Base-by-base conservation (phyloP, 2,888 invertebrate species). In the Pyrocoelia pectoralis region DNA sequence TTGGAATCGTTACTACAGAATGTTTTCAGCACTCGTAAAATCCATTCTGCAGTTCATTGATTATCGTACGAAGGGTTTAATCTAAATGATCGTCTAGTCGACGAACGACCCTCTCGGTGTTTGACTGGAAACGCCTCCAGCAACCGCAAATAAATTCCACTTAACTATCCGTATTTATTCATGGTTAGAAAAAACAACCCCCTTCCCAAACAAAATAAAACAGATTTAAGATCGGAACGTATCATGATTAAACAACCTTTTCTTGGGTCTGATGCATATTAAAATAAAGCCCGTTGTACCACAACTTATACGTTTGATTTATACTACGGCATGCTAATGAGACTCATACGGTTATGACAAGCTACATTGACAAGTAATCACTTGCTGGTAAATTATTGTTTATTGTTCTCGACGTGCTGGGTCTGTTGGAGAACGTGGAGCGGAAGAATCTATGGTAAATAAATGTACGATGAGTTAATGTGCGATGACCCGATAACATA, bases 381-480 rank as follows among this genome's bases (percentile, higher is more conserved):
- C 68, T 68, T 65, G 61, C 61, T 60, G 56, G 63, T 70, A 65
- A 70, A 70, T 68, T 70, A 70, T 68, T 65, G 70, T 70, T 70
- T 70, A 70, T 70, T 70, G 70, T 70, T 68, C 67, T 65, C 61
- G 63, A 61, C 63, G 61, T 60, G 58, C 55, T 56, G 14, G 62
- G 40, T 58, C 58, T 60, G 55, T 51, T 54, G 43, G 61, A 56
- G 64, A 50, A 55, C 60, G 60, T 50, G 49, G 46, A 40, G 49
- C 33, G 54, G 60, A 60, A 60, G 60, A 40, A 40, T 17, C 49
- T 13, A 60, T 43, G 40, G 13, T 50, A 52, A 13, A 29, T 43
- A 28, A 58, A 60, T 60, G 13, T 33, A 38, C 29, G 48, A 54
- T 54, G 54, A 46, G 46, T 46, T 46, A 46, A 46, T 46, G 46